Conservation (phyloP, 1,140 invertebrate genomes). For the Aphaenogaster ashmeadi region DNA sequence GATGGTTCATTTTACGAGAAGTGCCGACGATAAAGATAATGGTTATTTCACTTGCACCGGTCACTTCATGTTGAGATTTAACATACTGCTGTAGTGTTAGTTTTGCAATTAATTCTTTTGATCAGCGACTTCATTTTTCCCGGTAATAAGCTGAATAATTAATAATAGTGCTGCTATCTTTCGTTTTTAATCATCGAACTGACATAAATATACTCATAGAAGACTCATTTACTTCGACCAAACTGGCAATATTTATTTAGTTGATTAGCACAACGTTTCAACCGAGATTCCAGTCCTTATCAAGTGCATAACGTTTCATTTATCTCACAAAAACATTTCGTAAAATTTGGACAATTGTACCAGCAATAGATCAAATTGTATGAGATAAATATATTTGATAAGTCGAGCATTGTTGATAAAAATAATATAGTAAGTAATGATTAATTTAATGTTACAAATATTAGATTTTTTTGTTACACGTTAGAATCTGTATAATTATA, state of each 20-base stretch:
- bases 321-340: no score
- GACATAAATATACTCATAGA: neutral
- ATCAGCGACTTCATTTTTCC: neutral
- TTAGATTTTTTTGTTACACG: neutral
- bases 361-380: no score
- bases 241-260: no score
- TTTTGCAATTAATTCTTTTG: neutral
- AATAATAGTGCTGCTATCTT: neutral
- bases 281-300: no score
- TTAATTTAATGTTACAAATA: neutral
- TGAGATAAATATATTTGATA: neutral
- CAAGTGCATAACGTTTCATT: no score
- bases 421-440: neutral
- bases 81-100: neutral
- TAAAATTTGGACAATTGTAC: no score
- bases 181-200: neutral
- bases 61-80: neutral
- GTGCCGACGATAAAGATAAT: constrained; percentile 32
- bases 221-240: no score
- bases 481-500: constrained; percentile 1
- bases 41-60: constrained; percentile 6
- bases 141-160: neutral
- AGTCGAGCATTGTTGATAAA: neutral
- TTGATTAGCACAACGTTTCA: no score
- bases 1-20: constrained; percentile 43